Evolutionary conservation across 1,140 invertebrate species (phyloP).

Genomic region (Ips nitidus): DNA sequence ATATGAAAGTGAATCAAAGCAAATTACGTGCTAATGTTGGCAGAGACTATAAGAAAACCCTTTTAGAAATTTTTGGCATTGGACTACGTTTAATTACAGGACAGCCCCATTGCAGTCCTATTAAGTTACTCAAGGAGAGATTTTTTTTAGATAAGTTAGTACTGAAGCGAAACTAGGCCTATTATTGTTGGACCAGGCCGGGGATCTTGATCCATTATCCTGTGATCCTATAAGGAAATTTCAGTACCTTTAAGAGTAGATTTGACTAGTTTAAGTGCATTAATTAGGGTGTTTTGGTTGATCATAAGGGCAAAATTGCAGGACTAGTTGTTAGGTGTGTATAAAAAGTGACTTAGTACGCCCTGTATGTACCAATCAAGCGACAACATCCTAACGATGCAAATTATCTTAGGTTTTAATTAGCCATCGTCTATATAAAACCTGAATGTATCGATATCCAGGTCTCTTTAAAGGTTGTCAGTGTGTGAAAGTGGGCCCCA

Average conservation of each 20-base stretch:
- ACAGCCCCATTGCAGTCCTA: slow-evolving; percentile 14
- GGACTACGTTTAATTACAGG: slow-evolving; percentile 9
- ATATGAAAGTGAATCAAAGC: no score
- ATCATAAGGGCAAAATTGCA: no score
- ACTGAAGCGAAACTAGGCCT: slow-evolving; percentile 6
- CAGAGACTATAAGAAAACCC: background rate
- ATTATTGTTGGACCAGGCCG: background rate
- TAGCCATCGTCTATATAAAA: slow-evolving; percentile 39
- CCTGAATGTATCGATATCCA: slow-evolving; percentile 19
- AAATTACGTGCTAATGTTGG: no score
- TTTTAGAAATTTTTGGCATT: slow-evolving; percentile 16
- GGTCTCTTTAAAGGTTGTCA: slow-evolving; percentile 32
- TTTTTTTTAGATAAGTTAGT: slow-evolving; percentile 13
- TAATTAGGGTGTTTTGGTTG: no score
- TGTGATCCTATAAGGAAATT: no score
- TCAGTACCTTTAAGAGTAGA: no score
- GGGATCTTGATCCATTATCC: no score
- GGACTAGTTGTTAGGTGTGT: no score
- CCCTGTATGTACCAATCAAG: slow-evolving; percentile 28
- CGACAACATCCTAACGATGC: slow-evolving; percentile 35
- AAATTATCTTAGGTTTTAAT: slow-evolving; percentile 35
- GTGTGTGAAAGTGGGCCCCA: slow-evolving; percentile 19
- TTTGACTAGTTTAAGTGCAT: no score
- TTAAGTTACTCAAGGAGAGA: slow-evolving; percentile 3
- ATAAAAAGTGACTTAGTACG: slow-evolving; percentile 9